These are phyloP conservation scores for Rhea americana DNA, from an alignment of 2,113 vertebrate genomes.

Conservation along the genomic window DNA sequence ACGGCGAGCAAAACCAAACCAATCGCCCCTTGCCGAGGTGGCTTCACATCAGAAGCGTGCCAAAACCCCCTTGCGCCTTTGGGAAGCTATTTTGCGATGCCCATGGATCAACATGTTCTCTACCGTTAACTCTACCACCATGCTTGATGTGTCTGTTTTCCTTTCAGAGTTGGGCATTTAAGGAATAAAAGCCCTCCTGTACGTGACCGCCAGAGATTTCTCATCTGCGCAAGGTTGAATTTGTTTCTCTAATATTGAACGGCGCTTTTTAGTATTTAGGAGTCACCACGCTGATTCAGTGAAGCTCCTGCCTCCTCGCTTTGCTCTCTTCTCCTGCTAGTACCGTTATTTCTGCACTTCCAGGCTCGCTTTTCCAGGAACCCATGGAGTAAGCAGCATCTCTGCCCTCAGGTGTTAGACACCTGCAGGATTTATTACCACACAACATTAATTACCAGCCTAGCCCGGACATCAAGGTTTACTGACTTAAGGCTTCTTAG, in stretches of 20 bases:
- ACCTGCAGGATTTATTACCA: slow-evolving; percentile 12
- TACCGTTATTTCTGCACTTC: neutral
- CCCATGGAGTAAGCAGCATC: neutral
- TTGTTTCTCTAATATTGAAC: neutral
- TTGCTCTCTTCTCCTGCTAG: neutral
- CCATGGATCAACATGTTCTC: neutral
- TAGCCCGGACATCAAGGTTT: slow-evolving; percentile 1
- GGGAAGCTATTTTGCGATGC: neutral
- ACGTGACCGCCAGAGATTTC: neutral
- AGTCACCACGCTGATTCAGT: accelerated
- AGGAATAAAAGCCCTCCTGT: neutral
- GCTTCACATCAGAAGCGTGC: neutral
- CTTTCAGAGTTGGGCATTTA: neutral
- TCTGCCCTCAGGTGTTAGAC: neutral
- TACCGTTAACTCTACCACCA: neutral
- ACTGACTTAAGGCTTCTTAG: neutral
- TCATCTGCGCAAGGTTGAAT: neutral
- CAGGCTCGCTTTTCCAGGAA: neutral
- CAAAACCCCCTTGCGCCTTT: accelerated
- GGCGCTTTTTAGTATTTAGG: neutral
- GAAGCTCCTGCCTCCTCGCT: neutral
- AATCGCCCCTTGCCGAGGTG: accelerated
- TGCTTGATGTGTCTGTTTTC: neutral
- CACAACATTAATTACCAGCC: neutral
- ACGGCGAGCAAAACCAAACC: neutral